Base-by-base conservation (phyloP, 2,888 invertebrate genomes). In the Papilio demoleus region DNA sequence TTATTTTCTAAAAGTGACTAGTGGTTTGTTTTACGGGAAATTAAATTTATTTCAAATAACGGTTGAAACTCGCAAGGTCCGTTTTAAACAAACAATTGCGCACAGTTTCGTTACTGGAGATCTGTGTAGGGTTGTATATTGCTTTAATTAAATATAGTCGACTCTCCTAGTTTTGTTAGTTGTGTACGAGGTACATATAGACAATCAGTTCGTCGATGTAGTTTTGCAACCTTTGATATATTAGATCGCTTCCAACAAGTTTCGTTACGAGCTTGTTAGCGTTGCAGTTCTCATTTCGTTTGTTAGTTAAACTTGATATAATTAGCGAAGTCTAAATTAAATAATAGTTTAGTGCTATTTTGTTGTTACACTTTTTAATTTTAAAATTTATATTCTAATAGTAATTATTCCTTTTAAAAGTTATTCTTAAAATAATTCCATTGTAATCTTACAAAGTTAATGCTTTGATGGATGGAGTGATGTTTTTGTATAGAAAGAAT, bases 261-360 rank as follows among this genome's bases (percentile, higher is more conserved):
- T 50, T 50, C 22, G 24, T 17, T 50, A 24, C 27, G 6, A 50
- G 50, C 50, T 50, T 27, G 50, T 50, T 24, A 50, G 50, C 14
- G 50, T 50, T 50, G 1, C 11, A 19, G 14, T 50, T 50, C 27
- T 11, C 27, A 50, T 50, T 50, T 24, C 24, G 27, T 24, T 24
- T n/a, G n/a, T 17, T 22, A 19, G 27, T 8, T 50, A 4, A 12
- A n/a, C 27, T 14, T 50, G n/a, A 11, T 47, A 14, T 50, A 50
- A 50, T 50, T 50, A 50, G 50, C 27, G 50, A 50, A 27, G 50
- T 27, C 5, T 50, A 27, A 50, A 50, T 50, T 24, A 27, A 50
- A 50, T 27, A 45, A 45, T 14, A 42, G 19, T 9, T 42, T 42
- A 5, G 12, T 19, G 42, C 17, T 8, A 8, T 6, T 17, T 42